A percentile compares a stretch with the other conserved stretches of the same genome.
These are phyloP conservation scores for Ganaspis sp. DNA, from an alignment of 1,140 invertebrate species.

Conservation along the genomic window DNA sequence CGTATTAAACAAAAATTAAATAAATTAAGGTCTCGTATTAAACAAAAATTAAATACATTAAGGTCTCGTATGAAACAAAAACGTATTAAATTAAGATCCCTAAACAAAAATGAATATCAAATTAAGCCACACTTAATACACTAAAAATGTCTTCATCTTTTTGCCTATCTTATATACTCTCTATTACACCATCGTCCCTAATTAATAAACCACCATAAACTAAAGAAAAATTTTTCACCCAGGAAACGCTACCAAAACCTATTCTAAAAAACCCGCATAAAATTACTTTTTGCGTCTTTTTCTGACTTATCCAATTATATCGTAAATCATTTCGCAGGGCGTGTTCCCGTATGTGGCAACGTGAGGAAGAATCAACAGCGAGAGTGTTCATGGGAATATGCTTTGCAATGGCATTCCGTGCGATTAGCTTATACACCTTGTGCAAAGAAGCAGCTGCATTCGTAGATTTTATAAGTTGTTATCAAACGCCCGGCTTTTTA, in stretches of 20 bases:
- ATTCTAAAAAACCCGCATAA: background rate
- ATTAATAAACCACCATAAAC: too few relatives aligned
- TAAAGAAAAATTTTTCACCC: too few relatives aligned
- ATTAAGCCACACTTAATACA: too few relatives aligned
- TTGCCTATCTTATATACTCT: background rate
- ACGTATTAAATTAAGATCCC: too few relatives aligned
- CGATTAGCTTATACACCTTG: conserved; percentile 22
- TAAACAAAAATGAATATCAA: too few relatives aligned
- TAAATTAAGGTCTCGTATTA: too few relatives aligned
- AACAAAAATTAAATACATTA: too few relatives aligned
- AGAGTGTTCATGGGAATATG: conserved; percentile 56
- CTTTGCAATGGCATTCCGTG: conserved; percentile 32
- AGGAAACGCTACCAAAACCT: background rate
- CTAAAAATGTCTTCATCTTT: too few relatives aligned
- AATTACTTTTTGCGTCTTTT: background rate
- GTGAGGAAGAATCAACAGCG: conserved; percentile 55
- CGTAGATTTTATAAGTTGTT: conserved; percentile 1
- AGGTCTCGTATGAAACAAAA: too few relatives aligned
- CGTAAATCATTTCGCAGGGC: conserved; percentile 60
- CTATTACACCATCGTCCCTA: too few relatives aligned
- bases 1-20: too few relatives aligned
- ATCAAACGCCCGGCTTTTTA: background rate
- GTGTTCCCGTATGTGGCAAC: conserved; percentile 40
- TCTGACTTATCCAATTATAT: conserved; percentile 59
- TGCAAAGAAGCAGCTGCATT: background rate